phyloP scores from a whole-genome alignment of 2,113 vertebrate genomes.

The Saguinus imperator region DNA sequence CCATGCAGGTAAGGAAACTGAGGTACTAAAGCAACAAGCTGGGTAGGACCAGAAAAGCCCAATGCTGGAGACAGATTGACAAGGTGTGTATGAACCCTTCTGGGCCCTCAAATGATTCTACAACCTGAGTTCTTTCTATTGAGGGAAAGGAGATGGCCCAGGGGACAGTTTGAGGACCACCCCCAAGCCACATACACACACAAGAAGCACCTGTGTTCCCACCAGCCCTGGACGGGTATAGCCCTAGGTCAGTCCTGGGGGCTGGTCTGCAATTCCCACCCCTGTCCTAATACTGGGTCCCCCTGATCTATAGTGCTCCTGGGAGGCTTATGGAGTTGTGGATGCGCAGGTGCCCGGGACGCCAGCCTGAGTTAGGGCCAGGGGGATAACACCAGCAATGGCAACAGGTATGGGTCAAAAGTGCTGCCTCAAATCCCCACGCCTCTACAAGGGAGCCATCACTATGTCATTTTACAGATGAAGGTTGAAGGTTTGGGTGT shows the following conservation, averaged over 20 bases:
- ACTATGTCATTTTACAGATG: background rate
- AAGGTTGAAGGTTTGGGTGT: background rate
- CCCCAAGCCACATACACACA: background rate
- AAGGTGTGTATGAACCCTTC: background rate
- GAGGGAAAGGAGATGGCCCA: background rate
- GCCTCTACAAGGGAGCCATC: background rate
- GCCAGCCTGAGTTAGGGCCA: background rate
- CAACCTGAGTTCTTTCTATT: background rate
- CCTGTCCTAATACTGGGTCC: background rate
- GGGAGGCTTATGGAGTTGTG: background rate
- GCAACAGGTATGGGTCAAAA: background rate
- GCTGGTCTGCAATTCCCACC: background rate
- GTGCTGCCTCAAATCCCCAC: background rate
- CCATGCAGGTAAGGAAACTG: background rate
- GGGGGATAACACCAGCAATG: fast-evolving
- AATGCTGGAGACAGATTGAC: background rate
- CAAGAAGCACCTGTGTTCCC: background rate
- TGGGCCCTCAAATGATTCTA: background rate
- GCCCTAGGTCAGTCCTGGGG: background rate
- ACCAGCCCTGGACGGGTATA: background rate
- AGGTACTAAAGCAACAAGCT: background rate
- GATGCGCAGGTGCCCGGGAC: background rate
- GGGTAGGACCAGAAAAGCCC: background rate
- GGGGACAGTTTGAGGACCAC: background rate
- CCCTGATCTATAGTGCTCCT: background rate